A percentile compares a stretch with the other conserved stretches of the same genome.
Evolutionary conservation across 2,113 vertebrate genomes (phyloP).

Genomic region (Orthonyx spaldingii): DNA sequence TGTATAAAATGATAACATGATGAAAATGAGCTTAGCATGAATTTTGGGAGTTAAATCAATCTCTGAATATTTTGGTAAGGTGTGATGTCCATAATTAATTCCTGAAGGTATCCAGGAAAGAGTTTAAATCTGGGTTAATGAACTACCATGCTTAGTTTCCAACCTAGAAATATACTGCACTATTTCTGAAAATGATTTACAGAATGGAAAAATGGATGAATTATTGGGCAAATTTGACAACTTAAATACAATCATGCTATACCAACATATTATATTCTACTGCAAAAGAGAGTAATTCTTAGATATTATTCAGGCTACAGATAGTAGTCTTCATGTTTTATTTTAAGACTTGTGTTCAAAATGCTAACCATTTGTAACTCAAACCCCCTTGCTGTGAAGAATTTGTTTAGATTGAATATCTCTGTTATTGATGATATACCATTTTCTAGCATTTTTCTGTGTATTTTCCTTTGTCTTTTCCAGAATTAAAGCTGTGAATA

Average conservation of each 20-base stretch:
- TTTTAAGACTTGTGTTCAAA: neutral
- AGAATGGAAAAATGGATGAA: neutral
- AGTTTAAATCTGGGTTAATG: conserved; percentile 29
- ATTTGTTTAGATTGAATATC: neutral
- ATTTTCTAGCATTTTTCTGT: neutral
- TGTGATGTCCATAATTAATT: conserved; percentile 52
- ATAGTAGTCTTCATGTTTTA: neutral
- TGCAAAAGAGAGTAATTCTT: neutral
- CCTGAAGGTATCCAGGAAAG: neutral
- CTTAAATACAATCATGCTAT: neutral
- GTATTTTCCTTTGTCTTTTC: neutral
- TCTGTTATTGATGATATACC: neutral
- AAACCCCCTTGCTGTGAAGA: neutral
- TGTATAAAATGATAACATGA: neutral
- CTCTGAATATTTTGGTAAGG: conserved; percentile 18
- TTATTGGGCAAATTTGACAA: neutral
- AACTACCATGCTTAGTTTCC: neutral
- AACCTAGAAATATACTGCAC: neutral
- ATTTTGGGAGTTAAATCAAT: conserved; percentile 45
- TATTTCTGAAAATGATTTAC: neutral
- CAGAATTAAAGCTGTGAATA: neutral
- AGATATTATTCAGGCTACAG: neutral
- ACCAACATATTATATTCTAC: neutral
- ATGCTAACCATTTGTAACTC: neutral
- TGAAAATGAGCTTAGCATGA: neutral